Evolutionary conservation across 2,797 vertebrate species (phyloP), one percentile per base, ranked within the genome.

Genomic region (Martes flavigula): DNA sequence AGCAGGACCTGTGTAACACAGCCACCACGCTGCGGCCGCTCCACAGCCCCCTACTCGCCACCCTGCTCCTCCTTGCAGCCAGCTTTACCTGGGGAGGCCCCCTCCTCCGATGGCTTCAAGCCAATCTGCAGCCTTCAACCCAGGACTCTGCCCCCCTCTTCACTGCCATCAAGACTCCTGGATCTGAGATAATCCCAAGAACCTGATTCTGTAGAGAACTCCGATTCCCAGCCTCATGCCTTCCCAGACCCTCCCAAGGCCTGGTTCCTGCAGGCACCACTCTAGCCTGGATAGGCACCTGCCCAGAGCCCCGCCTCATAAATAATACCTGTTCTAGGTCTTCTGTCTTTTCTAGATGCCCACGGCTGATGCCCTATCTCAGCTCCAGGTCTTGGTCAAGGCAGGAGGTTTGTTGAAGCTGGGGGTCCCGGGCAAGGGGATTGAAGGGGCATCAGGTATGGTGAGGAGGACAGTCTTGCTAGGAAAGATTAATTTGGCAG

Each of bases 11-110:
- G 27, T 97, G 95, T 87, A 96, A 96, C 0, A 0, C 1, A 0
- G 91, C 90, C 3, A 1, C 60, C 9, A 25, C 0, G 0, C 23
- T 15, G 1, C 62, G 0, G 20, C 0, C 1, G 15, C 81, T 43
- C 64, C 72, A 90, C 60, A n/a, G 77, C 30, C 32, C 75, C 30
- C 88, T 94, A 25, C 48, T 96, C 3, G 0, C 32, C 21, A 2
- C 85, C 25, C 72, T 85, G 25, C 66, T 93, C 12, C 48, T 94
- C 20, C 91, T 97, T 0, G 6, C 17, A 0, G 79, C 70, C 72
- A n/a, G 66, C 72, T n/a, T 96, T 3, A 1, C 35, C 64, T 79
- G 92, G 77, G 87, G 75, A 56, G 91, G 56, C 5, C 20, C 21
- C 35, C 38, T 96, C 60, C 14, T 96, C 43, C 21, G 10, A 40